Evolutionary conservation across 2,113 vertebrate genomes (phyloP).

Genomic region (Dipodomys spectabilis): DNA sequence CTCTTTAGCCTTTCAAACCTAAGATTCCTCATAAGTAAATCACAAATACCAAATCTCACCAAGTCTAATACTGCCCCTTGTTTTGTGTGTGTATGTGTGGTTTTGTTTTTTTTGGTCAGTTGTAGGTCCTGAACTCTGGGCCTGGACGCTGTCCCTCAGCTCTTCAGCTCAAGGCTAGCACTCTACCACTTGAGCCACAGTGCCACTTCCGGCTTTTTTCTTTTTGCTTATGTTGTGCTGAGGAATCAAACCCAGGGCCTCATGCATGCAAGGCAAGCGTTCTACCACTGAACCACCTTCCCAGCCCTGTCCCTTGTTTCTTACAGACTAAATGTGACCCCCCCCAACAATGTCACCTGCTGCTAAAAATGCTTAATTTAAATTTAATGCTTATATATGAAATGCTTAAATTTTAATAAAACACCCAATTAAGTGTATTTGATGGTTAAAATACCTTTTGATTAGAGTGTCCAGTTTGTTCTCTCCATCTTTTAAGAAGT

Average conservation of each 20-base stretch:
- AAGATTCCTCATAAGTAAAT: not conserved
- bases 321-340: not conserved
- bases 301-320: not conserved
- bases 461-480: slow-evolving; percentile 93
- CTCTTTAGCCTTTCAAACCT: not conserved
- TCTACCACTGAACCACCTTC: no score
- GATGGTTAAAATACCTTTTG: slow-evolving; percentile 89
- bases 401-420: not conserved
- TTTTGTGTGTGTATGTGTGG: not conserved
- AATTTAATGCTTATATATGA: not conserved
- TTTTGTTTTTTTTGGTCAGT: no score
- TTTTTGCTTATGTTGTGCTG: no score
- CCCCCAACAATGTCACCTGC: not conserved
- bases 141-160: no score
- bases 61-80: not conserved
- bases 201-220: no score
- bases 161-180: no score
- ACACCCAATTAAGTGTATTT: not conserved
- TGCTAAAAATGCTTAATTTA: not conserved
- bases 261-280: no score
- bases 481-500: slow-evolving; percentile 93
- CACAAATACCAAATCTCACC: not conserved
- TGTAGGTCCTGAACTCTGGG: no score
- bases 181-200: no score
- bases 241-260: no score